Conservation (phyloP, 1,140 invertebrate genomes). For the Temnothorax longispinosus region DNA sequence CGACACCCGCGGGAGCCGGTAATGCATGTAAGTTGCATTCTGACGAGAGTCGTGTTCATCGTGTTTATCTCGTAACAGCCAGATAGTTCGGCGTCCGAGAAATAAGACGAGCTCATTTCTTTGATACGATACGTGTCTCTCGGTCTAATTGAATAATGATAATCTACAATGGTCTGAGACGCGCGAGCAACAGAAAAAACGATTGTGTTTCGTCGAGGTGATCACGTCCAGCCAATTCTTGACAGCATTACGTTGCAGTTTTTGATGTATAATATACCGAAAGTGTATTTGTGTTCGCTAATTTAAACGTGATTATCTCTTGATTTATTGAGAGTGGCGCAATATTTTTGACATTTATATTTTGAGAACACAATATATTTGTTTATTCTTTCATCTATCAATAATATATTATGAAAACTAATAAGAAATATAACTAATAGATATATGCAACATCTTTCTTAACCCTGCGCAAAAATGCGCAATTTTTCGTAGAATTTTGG, state of each 20-base stretch:
- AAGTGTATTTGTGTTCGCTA: background rate
- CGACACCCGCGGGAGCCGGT: slow-evolving; percentile 48
- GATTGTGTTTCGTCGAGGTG: background rate
- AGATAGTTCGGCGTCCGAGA: background rate
- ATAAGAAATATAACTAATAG: background rate
- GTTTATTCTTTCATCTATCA: background rate
- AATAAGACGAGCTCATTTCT: background rate
- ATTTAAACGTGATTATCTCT: slow-evolving; percentile 5
- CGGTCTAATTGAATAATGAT: slow-evolving; percentile 53
- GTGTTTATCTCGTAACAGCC: slow-evolving; percentile 7
- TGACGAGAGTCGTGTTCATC: slow-evolving; percentile 48
- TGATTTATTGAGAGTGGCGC: background rate
- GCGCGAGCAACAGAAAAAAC: slow-evolving; percentile 6
- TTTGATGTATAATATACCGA: background rate
- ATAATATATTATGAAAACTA: background rate
- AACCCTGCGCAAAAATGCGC: no score
- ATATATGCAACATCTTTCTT: no score
- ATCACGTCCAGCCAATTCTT: background rate
- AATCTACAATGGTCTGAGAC: background rate
- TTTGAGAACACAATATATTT: background rate
- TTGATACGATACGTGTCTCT: slow-evolving; percentile 1
- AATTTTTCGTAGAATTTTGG: no score
- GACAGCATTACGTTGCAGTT: slow-evolving; percentile 7
- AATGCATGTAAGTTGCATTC: slow-evolving; percentile 38
- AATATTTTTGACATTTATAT: background rate